Conservation (phyloP, 2,888 invertebrate species). For the Melitaea athalia region DNA sequence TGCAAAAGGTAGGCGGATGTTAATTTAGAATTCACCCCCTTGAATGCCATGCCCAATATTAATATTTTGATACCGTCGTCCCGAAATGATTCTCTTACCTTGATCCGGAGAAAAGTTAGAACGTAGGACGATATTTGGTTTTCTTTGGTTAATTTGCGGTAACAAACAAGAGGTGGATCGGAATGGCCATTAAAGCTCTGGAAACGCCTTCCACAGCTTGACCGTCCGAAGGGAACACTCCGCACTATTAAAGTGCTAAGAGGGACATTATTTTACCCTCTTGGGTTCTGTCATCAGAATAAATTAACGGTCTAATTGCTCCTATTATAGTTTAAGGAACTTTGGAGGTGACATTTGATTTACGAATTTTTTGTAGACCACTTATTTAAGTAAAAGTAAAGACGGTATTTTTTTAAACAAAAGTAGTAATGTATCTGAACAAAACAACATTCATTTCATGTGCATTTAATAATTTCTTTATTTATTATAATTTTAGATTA, state of each 20-base stretch:
- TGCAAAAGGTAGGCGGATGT: conserved; percentile 77
- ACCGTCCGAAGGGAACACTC: conserved; percentile 65
- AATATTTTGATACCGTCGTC: conserved; percentile 63
- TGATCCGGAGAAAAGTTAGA: conserved; percentile 55
- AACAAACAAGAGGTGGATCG: conserved; percentile 76
- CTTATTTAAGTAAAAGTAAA: no score
- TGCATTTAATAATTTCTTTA: no score
- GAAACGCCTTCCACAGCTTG: conserved; percentile 73
- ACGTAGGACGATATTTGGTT: conserved; percentile 47
- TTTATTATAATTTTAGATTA: no score
- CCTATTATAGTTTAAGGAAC: conserved; percentile 40
- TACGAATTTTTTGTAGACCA: neutral
- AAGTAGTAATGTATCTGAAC: neutral
- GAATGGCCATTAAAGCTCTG: conserved; percentile 62
- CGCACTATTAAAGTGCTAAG: conserved; percentile 81
- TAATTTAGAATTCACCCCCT: conserved; percentile 80
- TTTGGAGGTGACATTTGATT: conserved; percentile 24
- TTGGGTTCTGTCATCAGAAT: conserved; percentile 73
- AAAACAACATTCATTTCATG: no score
- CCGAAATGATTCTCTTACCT: conserved; percentile 33
- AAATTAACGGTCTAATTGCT: conserved; percentile 77
- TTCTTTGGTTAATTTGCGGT: conserved; percentile 70
- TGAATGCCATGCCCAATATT: conserved; percentile 66
- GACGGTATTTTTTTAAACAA: neutral
- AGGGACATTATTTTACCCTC: conserved; percentile 75